Base-by-base conservation (phyloP, 2,113 vertebrate species). In the Bothrops jararaca region DNA sequence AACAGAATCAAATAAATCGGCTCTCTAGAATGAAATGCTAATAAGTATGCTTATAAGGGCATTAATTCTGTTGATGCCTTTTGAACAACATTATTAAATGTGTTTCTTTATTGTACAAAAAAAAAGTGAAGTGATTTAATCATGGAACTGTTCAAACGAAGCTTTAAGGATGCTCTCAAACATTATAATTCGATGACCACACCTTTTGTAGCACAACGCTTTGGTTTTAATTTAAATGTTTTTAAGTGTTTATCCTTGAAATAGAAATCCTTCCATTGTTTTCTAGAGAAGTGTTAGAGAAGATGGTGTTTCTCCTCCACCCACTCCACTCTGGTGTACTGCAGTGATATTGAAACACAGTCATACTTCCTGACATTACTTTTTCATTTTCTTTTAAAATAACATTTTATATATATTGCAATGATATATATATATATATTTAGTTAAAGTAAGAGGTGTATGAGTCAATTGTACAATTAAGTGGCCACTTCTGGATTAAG, bases 391-490 rank as follows among this genome's bases (percentile, higher is more conserved):
- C 94, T 95, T 94, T 97, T 97, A 96, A 97, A 97, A 52, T 97
- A 95, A 95, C 89, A 97, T 97, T 97, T 97, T 22, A 85, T 89
- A 89, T 53, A 80, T 42, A n/a, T 15, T 92, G 48, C 48, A 50
- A 9, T 50, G 7, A 50, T 89, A 85, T 53, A 57, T 42, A n/a
- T 15, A 89, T 53, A 80, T 39, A n/a, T 15, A 80, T 87, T 57
- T 96, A 98, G 97, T 97, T 95, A 96, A 96, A 98, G 96, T 89
- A 90, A 94, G 94, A 96, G 96, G 95, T 93, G 93, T 97, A 96
- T 98, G 97, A 97, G 98, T 98, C 96, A 97, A 96, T 93, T 96
- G 97, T 96, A 97, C 96, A 97, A 98, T 98, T 98, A 98, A 95
- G 94, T 96, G 96, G 96, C 94, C 95, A 95, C 95, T 92, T 96